A percentile compares a stretch with the other conserved stretches of the same genome.
Conservation (phyloP, 2,797 vertebrate genomes). For the Microcaecilia unicolor region DNA sequence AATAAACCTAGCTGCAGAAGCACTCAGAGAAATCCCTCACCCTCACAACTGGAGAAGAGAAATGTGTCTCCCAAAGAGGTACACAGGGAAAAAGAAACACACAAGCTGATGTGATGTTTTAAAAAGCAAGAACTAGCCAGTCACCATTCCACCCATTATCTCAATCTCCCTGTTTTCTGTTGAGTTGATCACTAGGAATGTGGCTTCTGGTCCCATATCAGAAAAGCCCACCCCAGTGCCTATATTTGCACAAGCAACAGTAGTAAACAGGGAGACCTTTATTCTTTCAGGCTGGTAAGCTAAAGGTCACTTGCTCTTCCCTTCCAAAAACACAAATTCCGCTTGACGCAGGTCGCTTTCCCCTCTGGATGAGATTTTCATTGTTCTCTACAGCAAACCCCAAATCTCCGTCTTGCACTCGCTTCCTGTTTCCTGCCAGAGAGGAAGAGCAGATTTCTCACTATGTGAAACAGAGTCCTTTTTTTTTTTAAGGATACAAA, state of each 20-base stretch:
- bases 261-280: constrained; percentile 10
- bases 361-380: constrained; percentile 70
- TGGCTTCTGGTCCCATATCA: too few species aligned
- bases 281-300: constrained; percentile 42
- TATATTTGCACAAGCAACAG: constrained; percentile 30
- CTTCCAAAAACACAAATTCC: constrained; percentile 58
- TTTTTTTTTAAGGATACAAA: constrained; percentile 28
- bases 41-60: too few species aligned
- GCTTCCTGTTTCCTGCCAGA: constrained; percentile 85
- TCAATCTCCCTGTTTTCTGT: too few species aligned
- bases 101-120: too few species aligned
- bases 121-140: too few species aligned
- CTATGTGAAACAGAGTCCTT: constrained; percentile 23
- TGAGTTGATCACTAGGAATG: too few species aligned
- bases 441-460: constrained; percentile 72
- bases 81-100: too few species aligned
- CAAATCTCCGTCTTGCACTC: constrained; percentile 72
- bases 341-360: constrained; percentile 89
- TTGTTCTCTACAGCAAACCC: constrained; percentile 73
- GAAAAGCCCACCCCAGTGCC: too few species aligned
- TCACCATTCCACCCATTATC: too few species aligned
- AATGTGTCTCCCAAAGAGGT: too few species aligned
- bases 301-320: constrained; percentile 67
- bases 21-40: too few species aligned
- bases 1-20: too few species aligned